These are phyloP conservation scores for Forpus xanthops DNA, from an alignment of 2,797 vertebrate genomes.

Conservation along the genomic window DNA sequence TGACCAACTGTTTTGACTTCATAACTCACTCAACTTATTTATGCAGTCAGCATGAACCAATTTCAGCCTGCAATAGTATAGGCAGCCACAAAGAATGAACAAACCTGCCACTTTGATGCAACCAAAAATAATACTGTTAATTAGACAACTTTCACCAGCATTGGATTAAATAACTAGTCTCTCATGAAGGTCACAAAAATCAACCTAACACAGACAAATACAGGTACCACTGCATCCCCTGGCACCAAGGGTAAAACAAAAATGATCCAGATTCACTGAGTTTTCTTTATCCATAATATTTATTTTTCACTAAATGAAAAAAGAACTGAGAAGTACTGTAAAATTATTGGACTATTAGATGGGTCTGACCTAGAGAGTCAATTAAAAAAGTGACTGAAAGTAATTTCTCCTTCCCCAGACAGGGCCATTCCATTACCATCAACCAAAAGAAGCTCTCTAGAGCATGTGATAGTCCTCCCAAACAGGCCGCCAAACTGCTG, in stretches of 20 bases:
- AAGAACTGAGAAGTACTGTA: neutral
- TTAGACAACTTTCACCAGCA: neutral
- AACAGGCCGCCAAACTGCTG: neutral
- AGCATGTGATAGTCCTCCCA: neutral
- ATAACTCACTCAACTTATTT: neutral
- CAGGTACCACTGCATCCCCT: neutral
- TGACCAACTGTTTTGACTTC: neutral
- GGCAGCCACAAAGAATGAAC: neutral
- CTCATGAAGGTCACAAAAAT: neutral
- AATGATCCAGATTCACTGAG: neutral
- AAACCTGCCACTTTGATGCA: neutral
- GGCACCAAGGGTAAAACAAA: neutral
- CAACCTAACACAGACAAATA: neutral
- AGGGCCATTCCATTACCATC: neutral
- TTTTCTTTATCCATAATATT: neutral
- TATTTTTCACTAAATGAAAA: neutral
- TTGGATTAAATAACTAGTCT: neutral
- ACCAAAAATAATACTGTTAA: neutral
- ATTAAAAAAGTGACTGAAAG: neutral
- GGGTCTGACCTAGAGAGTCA: neutral
- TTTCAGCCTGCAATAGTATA: neutral
- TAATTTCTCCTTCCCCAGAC: neutral
- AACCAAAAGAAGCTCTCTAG: neutral
- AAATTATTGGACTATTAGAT: neutral
- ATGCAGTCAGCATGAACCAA: neutral